These are phyloP conservation scores for Tenebrio molitor DNA, from an alignment of 1,140 invertebrate genomes.

Conservation along the genomic window DNA sequence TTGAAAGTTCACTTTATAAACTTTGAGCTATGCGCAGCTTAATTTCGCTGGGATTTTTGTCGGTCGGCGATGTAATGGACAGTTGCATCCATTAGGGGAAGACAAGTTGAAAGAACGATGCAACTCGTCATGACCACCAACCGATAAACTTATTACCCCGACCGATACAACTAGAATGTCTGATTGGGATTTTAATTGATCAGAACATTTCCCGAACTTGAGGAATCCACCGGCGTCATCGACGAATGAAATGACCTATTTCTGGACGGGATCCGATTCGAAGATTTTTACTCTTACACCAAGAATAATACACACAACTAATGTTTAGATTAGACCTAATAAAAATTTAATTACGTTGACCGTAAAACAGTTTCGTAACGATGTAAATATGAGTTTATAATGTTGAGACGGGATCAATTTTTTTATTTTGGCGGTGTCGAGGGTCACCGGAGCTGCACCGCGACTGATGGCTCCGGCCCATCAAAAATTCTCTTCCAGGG, in stretches of 20 bases:
- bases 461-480: too few species aligned
- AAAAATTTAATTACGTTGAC: slow-evolving; percentile 38
- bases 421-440: not conserved
- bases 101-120: not conserved
- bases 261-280: not conserved
- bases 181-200: not conserved
- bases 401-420: not conserved
- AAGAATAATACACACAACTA: slow-evolving; percentile 33
- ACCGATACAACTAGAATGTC: not conserved
- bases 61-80: slow-evolving; percentile 7
- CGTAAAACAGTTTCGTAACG: slow-evolving; percentile 35
- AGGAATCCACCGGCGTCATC: slow-evolving; percentile 6
- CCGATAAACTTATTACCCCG: not conserved
- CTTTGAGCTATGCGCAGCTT: slow-evolving; percentile 7
- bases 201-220: not conserved
- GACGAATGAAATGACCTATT: slow-evolving; percentile 6
- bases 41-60: slow-evolving; percentile 1
- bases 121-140: not conserved
- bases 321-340: slow-evolving; percentile 28
- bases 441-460: too few species aligned
- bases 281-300: slow-evolving; percentile 30
- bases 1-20: slow-evolving; percentile 31
- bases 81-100: not conserved
- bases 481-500: not conserved
- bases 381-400: slow-evolving; percentile 21